These are phyloP conservation scores for Chesias legatella DNA, from an alignment of 2,888 invertebrate species.

Conservation along the genomic window DNA sequence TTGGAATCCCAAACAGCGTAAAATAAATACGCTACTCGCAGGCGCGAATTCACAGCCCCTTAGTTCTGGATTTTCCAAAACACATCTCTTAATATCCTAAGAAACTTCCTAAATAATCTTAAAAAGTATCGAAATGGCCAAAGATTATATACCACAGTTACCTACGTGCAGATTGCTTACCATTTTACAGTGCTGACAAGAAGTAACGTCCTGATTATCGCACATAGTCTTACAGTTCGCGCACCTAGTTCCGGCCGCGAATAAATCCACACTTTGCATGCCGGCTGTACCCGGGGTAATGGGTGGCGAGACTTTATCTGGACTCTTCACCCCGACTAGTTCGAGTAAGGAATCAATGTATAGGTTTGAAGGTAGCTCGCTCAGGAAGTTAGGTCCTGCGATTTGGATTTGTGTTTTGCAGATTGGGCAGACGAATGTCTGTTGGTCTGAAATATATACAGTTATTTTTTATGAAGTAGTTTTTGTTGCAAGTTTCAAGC, in stretches of 20 bases:
- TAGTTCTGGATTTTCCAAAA: no score
- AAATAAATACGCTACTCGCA: no score
- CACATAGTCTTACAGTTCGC: constrained; percentile 59
- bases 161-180: constrained; percentile 47
- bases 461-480: no score
- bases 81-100: no score
- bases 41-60: no score
- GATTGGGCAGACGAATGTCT: constrained; percentile 77
- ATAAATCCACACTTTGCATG: constrained; percentile 53
- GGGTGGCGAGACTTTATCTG: constrained; percentile 38
- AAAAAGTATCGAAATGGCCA: no score
- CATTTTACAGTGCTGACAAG: constrained; percentile 82
- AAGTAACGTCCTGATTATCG: constrained; percentile 48
- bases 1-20: no score
- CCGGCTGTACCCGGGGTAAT: constrained; percentile 32
- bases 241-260: constrained; percentile 55
- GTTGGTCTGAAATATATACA: constrained; percentile 47
- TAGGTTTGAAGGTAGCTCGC: constrained; percentile 83
- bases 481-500: no score
- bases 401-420: constrained; percentile 76
- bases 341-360: constrained; percentile 83
- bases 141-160: no score
- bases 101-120: no score
- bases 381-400: constrained; percentile 71
- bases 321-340: constrained; percentile 58